Conservation (phyloP, 1,140 invertebrate species). For the Brachystomella parvula region DNA sequence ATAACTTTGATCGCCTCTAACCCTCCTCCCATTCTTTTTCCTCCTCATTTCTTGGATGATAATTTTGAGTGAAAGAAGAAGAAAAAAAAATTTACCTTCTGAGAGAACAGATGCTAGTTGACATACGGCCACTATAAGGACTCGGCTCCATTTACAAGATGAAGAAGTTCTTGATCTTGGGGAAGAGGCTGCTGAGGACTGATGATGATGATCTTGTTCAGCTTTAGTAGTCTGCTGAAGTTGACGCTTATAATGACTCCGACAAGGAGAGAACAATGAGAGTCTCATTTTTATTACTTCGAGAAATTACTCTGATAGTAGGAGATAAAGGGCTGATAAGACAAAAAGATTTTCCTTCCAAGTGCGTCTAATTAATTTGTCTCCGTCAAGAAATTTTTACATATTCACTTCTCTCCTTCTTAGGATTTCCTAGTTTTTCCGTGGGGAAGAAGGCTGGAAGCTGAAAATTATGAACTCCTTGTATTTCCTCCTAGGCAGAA, state of each 20-base stretch:
- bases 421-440: neutral
- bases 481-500: too few species aligned
- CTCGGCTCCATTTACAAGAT: slow-evolving; percentile 37
- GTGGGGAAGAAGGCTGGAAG: neutral
- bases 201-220: slow-evolving; percentile 17
- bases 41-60: too few species aligned
- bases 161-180: slow-evolving; percentile 19
- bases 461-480: neutral
- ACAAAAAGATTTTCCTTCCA: too few species aligned
- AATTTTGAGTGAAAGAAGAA: too few species aligned
- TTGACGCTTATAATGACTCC: neutral
- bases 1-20: too few species aligned
- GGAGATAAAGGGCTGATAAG: neutral
- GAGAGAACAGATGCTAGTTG: slow-evolving; percentile 37
- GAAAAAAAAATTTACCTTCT: slow-evolving; percentile 29
- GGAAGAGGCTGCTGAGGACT: slow-evolving; percentile 8
- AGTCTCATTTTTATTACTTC: neutral
- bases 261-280: neutral
- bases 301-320: neutral
- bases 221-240: neutral
- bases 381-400: slow-evolving; percentile 1
- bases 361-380: neutral
- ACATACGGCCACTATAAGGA: slow-evolving; percentile 36
- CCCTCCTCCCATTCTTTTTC: too few species aligned
- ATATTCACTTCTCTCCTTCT: neutral